Evolutionary conservation across 2,113 vertebrate species (phyloP).

Genomic region (Leptobrachium leishanense): DNA sequence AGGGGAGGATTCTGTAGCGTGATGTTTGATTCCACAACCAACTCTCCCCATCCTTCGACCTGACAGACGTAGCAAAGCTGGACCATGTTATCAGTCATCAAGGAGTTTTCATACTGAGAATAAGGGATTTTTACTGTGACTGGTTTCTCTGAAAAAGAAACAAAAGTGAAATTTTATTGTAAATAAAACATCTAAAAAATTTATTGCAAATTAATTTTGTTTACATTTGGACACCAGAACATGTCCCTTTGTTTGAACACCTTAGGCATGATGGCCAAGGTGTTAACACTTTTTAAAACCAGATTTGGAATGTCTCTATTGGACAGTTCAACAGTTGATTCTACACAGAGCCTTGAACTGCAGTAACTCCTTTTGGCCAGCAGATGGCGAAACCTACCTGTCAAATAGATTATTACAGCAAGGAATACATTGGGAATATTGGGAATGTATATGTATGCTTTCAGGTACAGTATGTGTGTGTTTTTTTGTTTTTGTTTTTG

Average conservation of each 20-base stretch:
- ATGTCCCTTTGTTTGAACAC: neutral
- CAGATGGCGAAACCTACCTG: too few relatives aligned
- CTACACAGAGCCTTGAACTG: too few relatives aligned
- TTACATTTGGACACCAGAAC: too few relatives aligned
- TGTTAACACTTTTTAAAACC: neutral
- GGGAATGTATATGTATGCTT: too few relatives aligned
- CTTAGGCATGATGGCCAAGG: too few relatives aligned
- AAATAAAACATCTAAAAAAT: neutral
- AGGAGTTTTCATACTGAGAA: slow-evolving; percentile 60
- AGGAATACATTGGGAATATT: too few relatives aligned
- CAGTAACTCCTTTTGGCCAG: too few relatives aligned
- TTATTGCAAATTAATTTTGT: too few relatives aligned
- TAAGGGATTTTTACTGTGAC: slow-evolving; percentile 66
- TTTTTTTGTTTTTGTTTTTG: too few relatives aligned
- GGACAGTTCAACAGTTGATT: neutral
- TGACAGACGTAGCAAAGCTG: slow-evolving; percentile 66
- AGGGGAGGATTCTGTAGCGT: slow-evolving; percentile 67
- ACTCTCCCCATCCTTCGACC: slow-evolving; percentile 51
- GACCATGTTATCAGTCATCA: slow-evolving; percentile 72
- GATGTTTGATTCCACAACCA: slow-evolving; percentile 63
- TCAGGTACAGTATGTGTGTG: too few relatives aligned
- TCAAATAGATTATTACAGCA: too few relatives aligned
- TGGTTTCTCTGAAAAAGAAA: slow-evolving; percentile 56
- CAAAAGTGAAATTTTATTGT: neutral
- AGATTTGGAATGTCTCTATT: neutral